A percentile compares a stretch with the other conserved stretches of the same genome.
Conservation (phyloP, 1,140 invertebrate genomes). For the Orchesella cincta region DNA sequence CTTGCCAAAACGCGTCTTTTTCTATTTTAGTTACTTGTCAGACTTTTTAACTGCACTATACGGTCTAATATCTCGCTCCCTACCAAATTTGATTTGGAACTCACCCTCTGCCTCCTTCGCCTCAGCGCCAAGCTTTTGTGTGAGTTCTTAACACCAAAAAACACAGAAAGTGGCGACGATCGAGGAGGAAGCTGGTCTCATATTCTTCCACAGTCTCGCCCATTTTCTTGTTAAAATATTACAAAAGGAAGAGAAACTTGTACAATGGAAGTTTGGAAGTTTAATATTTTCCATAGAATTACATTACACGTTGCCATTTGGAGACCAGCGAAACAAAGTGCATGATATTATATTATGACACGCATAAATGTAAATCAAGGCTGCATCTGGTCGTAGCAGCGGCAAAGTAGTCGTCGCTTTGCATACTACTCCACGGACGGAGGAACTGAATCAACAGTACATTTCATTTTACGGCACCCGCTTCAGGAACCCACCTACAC, state of each 20-base stretch:
- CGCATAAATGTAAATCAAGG: constrained; percentile 27
- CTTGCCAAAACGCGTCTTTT: constrained; percentile 31
- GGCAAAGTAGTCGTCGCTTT: too few relatives aligned
- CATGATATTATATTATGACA: constrained; percentile 14
- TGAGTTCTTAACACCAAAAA: too few relatives aligned
- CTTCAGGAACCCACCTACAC: neutral
- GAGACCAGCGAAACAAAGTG: constrained; percentile 1
- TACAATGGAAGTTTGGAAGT: constrained; percentile 1
- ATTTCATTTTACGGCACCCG: neutral
- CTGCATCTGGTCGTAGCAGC: constrained; percentile 22
- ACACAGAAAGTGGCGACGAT: too few relatives aligned
- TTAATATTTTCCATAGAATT: constrained; percentile 16
- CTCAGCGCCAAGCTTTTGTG: too few relatives aligned
- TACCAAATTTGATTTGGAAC: neutral
- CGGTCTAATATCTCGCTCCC: too few relatives aligned
- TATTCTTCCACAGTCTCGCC: neutral
- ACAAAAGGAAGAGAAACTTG: neutral
- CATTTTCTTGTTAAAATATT: constrained; percentile 4
- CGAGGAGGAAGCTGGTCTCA: too few relatives aligned
- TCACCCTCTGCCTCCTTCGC: neutral
- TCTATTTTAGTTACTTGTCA: constrained; percentile 9
- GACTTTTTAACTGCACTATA: neutral
- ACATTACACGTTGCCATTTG: neutral
- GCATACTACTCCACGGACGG: neutral
- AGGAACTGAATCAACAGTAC: neutral